phyloP scores from a whole-genome alignment of 2,113 vertebrate genomes.

The Halichoerus grypus region DNA sequence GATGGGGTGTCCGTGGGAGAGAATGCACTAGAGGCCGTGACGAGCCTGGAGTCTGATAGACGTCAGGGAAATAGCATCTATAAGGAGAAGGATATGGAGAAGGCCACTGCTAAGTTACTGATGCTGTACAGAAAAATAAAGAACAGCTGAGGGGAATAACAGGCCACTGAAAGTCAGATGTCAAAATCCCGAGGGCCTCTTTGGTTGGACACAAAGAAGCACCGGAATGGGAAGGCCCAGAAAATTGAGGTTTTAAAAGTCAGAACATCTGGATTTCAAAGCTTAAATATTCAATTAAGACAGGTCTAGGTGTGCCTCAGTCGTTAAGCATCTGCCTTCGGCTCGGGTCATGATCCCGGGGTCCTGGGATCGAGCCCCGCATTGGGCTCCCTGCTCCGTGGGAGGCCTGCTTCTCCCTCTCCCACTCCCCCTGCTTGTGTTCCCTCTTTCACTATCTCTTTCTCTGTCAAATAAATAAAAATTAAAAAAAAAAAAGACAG shows the following conservation, averaged over 20 bases:
- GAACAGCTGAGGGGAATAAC: no score
- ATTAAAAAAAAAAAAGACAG: no score
- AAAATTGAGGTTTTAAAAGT: not conserved
- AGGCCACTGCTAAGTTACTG: no score
- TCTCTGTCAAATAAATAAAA: no score
- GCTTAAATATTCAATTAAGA: not conserved
- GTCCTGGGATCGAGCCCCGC: no score
- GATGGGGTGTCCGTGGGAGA: accelerated
- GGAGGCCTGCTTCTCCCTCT: no score
- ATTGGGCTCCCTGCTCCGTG: no score
- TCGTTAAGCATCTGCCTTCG: no score
- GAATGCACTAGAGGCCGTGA: not conserved
- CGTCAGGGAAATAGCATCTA: not conserved
- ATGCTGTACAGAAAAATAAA: not conserved
- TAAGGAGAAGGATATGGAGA: not conserved
- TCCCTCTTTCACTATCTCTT: no score
- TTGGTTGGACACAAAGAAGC: not conserved
- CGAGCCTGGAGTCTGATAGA: accelerated
- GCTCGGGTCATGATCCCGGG: no score
- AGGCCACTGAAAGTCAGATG: not conserved
- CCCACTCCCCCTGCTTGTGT: no score
- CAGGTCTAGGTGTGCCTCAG: not conserved
- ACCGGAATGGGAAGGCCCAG: not conserved
- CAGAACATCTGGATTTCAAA: not conserved
- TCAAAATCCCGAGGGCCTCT: not conserved